Conservation (phyloP, 2,888 invertebrate genomes). For the Chrysolina americana region DNA sequence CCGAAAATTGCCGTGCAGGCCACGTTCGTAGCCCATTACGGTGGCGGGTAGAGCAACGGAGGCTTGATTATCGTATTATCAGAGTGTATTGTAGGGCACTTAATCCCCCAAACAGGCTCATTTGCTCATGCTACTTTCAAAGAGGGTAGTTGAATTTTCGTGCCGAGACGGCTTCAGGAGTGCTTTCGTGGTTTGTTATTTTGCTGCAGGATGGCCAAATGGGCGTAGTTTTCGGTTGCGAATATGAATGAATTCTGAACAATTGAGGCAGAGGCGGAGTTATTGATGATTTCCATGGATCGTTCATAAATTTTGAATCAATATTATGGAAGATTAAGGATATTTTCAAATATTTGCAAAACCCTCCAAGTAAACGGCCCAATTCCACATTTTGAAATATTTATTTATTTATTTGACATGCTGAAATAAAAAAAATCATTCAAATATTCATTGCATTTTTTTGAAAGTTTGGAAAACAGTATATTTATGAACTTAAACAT, state of each 20-base stretch:
- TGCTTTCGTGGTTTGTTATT: conserved; percentile 4
- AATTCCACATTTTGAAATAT: no score
- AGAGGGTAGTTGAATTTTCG: conserved; percentile 18
- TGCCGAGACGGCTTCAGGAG: background rate
- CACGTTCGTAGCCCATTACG: conserved; percentile 65
- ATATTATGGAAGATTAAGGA: no score
- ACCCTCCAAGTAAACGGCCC: no score
- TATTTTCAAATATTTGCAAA: no score
- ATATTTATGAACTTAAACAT: no score
- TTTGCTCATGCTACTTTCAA: conserved; percentile 58
- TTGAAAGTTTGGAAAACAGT: no score
- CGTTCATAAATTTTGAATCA: no score
- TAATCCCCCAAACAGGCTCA: conserved; percentile 64
- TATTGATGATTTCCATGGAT: no score
- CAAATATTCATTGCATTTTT: no score
- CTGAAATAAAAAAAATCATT: no score
- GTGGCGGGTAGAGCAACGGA: conserved; percentile 59
- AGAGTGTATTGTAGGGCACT: conserved; percentile 66
- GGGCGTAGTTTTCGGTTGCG: conserved; percentile 1
- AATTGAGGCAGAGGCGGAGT: background rate
- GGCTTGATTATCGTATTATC: conserved; percentile 68
- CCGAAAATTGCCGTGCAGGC: conserved; percentile 59
- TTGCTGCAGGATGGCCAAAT: background rate
- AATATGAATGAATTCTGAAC: background rate
- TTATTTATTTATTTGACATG: no score